Evolutionary conservation across 2,797 vertebrate species (phyloP), one percentile per base, ranked within the genome.

Genomic region (Cephalopachus bancanus): DNA sequence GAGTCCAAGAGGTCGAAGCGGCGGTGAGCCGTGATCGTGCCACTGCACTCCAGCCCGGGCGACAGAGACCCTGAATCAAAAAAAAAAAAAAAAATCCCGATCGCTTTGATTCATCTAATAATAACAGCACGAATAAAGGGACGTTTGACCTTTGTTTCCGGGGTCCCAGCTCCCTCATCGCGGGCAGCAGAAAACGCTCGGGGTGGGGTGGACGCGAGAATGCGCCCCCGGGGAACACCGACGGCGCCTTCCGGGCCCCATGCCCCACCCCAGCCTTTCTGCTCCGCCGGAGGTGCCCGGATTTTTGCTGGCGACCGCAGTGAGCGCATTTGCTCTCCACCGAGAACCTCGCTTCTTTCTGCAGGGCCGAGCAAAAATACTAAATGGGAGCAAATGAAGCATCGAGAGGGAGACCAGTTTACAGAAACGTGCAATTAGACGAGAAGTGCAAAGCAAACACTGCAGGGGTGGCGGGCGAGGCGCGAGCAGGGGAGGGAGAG

Each of bases 351-450:
- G 91, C 91, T 96, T 33, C 67, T 93, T 95, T 97, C 94, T 92
- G 97, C 97, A 96, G 94, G 92, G 65, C 92, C 84, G 96, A 97
- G 98, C 97, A 96, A 97, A 97, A 98, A 93, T 93, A 97, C 94
- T 98, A 99, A 99, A 98, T 98, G 98, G 98, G 98, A 99, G 98
- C 99, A 99, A 99, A 99, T 99, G 99, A 99, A 98, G 98, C 99
- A 98, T 98, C 95, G 98, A 98, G 98, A 99, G 98, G 98, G 98
- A 98, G 96, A 94, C 98, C 96, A 97, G 98, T 97, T 98, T 98
- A 97, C 97, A 98, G 98, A 98, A 98, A 98, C 97, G 97, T 96
- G 97, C 96, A 94, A 98, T 96, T 98, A 98, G 97, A 76, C 11
- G 69, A 98, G 97, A 91, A 96, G 97, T 95, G 96, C 92, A 98